Evolutionary conservation across 2,888 invertebrate genomes (phyloP), one percentile per base, ranked within the genome.

Genomic region (Phaonia tiefii): DNA sequence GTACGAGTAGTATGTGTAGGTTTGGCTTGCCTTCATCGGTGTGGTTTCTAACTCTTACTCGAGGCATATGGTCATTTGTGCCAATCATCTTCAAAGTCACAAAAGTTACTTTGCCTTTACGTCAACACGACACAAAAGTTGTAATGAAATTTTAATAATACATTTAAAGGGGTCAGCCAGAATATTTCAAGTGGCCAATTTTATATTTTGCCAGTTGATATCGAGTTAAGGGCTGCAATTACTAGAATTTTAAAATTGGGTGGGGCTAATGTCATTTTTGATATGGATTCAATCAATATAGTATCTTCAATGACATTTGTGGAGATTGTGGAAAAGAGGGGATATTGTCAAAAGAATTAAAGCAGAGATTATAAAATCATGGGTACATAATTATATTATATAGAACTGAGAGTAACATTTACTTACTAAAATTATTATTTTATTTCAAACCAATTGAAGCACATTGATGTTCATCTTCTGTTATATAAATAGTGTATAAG

Each of bases 61-160:
- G 4, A n/a, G 31, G 20, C 63, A 63, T 63, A 63, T 63, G 63
- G 67, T 60, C 58, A 58, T 60, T 67, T 75, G 15, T 37, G 49
- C 67, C 15, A 58, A 49, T 69, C 74, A 49, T 67, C 25, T 67
- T 67, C 22, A 54, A 69, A 69, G 67, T 54, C 37, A 69, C 31
- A 31, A n/a, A n/a, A 49, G 51, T 67, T 39, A 60, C 63, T 42
- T 69, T 67, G 49, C 2, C 10, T 75, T 37, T 22, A 39, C 49
- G 25, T 63, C 75, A 63, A 63, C 31, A 51, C 67, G 74, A 22
- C 20, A 58, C 25, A 67, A 17, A 66, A 42, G 22, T 56, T 46
- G 26, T 74, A 74, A 74, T 74, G 65, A 66, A 74, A 74, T 66
- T 74, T 73, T 73, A 65, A 65, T 73, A 65, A 65, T 54, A 63